Base-by-base conservation (phyloP, 2,888 invertebrate genomes). In the Cylloceria caligata region DNA sequence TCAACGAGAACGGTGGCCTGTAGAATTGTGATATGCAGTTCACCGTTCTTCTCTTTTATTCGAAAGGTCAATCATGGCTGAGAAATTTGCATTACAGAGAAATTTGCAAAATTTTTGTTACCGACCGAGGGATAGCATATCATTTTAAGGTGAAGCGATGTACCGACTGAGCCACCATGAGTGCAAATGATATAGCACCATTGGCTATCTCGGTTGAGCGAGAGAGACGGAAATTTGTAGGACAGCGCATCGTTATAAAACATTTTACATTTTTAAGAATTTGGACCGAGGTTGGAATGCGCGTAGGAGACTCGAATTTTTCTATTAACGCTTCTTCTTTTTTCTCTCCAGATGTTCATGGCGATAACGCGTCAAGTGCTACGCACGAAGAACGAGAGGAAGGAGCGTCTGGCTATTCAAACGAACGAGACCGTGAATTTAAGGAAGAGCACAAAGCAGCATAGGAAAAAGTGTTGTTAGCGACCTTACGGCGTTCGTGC, bases 361-460 rank as follows among this genome's bases (percentile, higher is more conserved):
- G 95, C 95, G 87, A 95, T 96, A 88, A 96, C 96, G 78, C 95
- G 95, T 87, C 96, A 97, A 94, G 98, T 98, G 87, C 94, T 98
- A 92, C 95, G 95, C 92, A 96, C 97, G 84, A 98, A 98, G 94
- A 95, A 96, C 93, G 96, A 96, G 93, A 95, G 95, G 94, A 96
- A 95, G 91, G 96, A 96, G 92, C 94, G 96, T 90, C 96, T 96
- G 93, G 95, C 95, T 85, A 95, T 95, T 88, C 94, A 94, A 82
- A 93, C 93, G 75, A 93, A 92, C 83, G 96, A 96, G 90, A 96
- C 96, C 78, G 96, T 97, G 80, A 95, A 96, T 93, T 93, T 97
- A 91, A 94, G 95, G 88, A 96, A 95, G 93, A 94, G 93, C 90
- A 94, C 94, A 91, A 94, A 94, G 89, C 95, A 94, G 91, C 94